A percentile compares a stretch with the other conserved stretches of the same genome.
phyloP scores from a whole-genome alignment of 2,888 invertebrate genomes.

The Drosophila sordidapex region DNA sequence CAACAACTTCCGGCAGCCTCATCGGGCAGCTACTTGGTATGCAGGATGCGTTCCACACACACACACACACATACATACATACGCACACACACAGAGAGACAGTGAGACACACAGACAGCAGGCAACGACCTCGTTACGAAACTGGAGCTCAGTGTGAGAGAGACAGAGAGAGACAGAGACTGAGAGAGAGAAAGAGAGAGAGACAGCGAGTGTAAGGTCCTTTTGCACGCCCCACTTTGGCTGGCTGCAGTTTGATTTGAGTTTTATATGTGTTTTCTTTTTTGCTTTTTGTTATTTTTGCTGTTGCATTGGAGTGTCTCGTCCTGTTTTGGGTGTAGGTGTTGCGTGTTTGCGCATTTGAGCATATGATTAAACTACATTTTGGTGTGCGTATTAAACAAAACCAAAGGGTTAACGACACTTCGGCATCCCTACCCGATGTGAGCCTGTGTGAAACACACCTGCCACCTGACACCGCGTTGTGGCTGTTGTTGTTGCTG shows the following conservation, averaged over 20 bases:
- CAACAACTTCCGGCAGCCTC: conserved; percentile 56
- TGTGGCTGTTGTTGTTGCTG: conserved; percentile 17
- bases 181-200: conserved; percentile 4
- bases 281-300: conserved; percentile 15
- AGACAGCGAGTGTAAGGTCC: conserved; percentile 16
- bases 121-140: conserved; percentile 79
- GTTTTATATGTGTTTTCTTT: conserved; percentile 26
- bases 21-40: conserved; percentile 68
- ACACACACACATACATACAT: conserved; percentile 25
- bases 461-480: conserved; percentile 64
- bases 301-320: conserved; percentile 33
- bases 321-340: conserved; percentile 48
- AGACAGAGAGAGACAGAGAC: conserved; percentile 1
- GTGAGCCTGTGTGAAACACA: conserved; percentile 56
- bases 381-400: conserved; percentile 55
- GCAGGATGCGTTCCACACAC: conserved; percentile 66
- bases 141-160: conserved; percentile 59
- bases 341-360: conserved; percentile 78
- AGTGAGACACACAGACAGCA: conserved; percentile 38
- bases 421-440: conserved; percentile 17
- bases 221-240: conserved; percentile 58
- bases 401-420: conserved; percentile 50
- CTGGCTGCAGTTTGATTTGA: conserved; percentile 56
- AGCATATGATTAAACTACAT: conserved; percentile 81
- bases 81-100: conserved; percentile 2